A percentile compares a stretch with the other conserved stretches of the same genome.
These are phyloP conservation scores for Melinopterus prodromus DNA, from an alignment of 2,888 invertebrate genomes.

Conservation along the genomic window DNA sequence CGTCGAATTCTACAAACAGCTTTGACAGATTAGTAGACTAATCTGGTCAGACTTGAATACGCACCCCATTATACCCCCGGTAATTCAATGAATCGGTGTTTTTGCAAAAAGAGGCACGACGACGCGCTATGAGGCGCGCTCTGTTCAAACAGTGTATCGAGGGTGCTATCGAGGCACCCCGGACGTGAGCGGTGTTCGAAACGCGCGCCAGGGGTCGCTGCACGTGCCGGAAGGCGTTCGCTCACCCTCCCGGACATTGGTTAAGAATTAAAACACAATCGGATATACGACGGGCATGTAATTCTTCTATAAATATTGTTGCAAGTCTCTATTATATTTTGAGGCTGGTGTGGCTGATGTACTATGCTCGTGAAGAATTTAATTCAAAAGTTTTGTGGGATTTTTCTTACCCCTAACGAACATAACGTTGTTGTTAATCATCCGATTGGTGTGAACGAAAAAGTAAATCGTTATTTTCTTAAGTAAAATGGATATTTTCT, in stretches of 20 bases:
- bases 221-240: slow-evolving; percentile 22
- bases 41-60: neutral
- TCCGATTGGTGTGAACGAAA: too few species aligned
- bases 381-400: too few species aligned
- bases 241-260: slow-evolving; percentile 17
- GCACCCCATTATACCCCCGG: slow-evolving; percentile 6
- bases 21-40: neutral
- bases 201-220: slow-evolving; percentile 15
- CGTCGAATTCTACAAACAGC: slow-evolving; percentile 12
- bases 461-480: too few species aligned
- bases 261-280: slow-evolving; percentile 25
- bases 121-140: slow-evolving; percentile 8
- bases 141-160: neutral
- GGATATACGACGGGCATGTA: slow-evolving; percentile 9
- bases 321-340: neutral
- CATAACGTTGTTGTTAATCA: too few species aligned
- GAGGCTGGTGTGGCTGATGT: neutral
- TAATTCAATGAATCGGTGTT: slow-evolving; percentile 12
- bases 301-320: slow-evolving; percentile 22
- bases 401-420: too few species aligned
- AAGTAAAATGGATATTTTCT: too few species aligned
- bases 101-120: neutral
- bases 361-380: too few species aligned
- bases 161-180: neutral
- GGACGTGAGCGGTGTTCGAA: neutral